Base-by-base conservation (phyloP, 2,888 invertebrate species). In the Frankliniella intonsa region DNA sequence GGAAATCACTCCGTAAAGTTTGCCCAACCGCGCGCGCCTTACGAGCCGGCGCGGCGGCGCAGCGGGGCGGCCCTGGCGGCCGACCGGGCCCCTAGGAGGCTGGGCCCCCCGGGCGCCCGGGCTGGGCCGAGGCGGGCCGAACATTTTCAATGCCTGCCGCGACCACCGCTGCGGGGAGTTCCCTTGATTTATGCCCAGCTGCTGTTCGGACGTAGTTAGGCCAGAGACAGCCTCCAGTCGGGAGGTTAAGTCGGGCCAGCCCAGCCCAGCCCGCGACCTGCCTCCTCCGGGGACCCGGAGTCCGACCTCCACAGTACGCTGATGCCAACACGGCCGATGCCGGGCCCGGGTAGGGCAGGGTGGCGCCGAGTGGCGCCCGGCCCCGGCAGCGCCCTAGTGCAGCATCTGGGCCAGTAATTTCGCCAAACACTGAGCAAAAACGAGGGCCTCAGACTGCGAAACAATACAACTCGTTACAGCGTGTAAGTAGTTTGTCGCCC, bases 1-100 rank as follows among this genome's bases (percentile, higher is more conserved):
- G 62, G 62, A 62, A 62, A 62, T 62, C 62, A 62, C 62, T 62
- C 62, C 62, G 62, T 62, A 62, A 62, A 62, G 62, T 62, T 62
- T 62, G 62, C 62, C 62, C 62, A 19, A n/a, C 62, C 38, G 38
- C 38, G 38, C 38, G 38, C 38, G 38, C 38, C 38, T 38, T 38
- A 38, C 38, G 38, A 38, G 38, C 38, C 38, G 38, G 38, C 38
- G 38, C 38, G 38, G 38, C 38, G 38, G 38, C 38, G 38, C 38
- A 5, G 38, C 38, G 38, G 38, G 38, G 38, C 38, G 3, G 38
- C 38, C 38, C 38, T 38, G 38, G 38, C 38, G 38, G 38, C 3
- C 38, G 38, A 38, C 38, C 5, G 38, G 38, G 62, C 14, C 62
- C 19, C 5, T n/a, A 1, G 19, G 55, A 17, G 55, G 55, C 55